Conservation (phyloP, 2,888 invertebrate species). For the Protophormia terraenovae region DNA sequence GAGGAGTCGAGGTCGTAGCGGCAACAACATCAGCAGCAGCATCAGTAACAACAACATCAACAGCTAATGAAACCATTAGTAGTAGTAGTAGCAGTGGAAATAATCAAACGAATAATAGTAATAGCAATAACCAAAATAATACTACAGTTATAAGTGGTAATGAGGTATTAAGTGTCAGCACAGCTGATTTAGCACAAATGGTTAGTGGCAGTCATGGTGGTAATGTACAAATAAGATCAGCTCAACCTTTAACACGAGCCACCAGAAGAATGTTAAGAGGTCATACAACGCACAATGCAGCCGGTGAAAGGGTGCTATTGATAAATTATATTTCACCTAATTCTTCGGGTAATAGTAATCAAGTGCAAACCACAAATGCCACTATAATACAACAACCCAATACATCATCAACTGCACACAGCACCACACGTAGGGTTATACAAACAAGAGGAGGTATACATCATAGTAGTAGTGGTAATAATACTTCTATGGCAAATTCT, state of each 20-base stretch:
- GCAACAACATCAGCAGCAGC: constrained; percentile 62
- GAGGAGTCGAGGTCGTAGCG: constrained; percentile 68
- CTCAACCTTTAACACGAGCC: constrained; percentile 51
- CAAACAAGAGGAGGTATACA: constrained; percentile 66
- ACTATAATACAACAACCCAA: constrained; percentile 73
- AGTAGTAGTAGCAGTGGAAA: not conserved
- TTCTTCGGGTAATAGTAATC: constrained; percentile 65
- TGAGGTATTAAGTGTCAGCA: constrained; percentile 64
- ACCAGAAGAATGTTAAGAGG: constrained; percentile 76
- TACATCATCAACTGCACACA: constrained; percentile 68
- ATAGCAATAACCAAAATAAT: not conserved
- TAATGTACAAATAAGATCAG: constrained; percentile 66
- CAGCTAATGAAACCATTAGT: constrained; percentile 44
- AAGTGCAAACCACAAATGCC: constrained; percentile 60
- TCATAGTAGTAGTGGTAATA: constrained; percentile 34
- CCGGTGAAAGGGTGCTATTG: constrained; percentile 76
- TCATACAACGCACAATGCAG: constrained; percentile 77
- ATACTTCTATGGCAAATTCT: constrained; percentile 45
- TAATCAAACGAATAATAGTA: not conserved
- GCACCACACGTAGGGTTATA: constrained; percentile 70
- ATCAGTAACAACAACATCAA: constrained; percentile 67
- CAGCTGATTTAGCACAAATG: constrained; percentile 64
- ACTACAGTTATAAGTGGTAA: constrained; percentile 63
- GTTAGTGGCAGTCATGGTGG: constrained; percentile 70
- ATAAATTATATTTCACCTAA: constrained; percentile 78